Conservation (phyloP, 2,888 invertebrate species). For the Drosophila borborema region DNA sequence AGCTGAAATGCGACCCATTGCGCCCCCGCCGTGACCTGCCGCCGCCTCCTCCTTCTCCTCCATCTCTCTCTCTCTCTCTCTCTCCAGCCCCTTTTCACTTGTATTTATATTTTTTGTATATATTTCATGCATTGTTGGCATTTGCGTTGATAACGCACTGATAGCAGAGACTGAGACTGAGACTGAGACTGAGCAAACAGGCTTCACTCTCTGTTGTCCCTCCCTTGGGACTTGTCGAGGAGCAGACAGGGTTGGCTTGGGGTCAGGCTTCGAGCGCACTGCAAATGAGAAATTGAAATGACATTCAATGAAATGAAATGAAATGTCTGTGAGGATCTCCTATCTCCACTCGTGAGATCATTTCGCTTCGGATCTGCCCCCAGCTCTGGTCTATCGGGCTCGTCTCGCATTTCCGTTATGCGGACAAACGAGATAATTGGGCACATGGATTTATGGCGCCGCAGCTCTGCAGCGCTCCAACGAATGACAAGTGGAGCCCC, state of each 20-base stretch:
- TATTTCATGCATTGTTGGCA: conserved; percentile 73
- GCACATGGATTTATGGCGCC: conserved; percentile 73
- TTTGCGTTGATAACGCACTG: conserved; percentile 64
- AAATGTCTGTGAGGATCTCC: conserved; percentile 67
- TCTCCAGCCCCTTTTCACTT: not conserved
- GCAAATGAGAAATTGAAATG: conserved; percentile 59
- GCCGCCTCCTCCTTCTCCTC: not conserved
- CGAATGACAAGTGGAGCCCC: conserved; percentile 61
- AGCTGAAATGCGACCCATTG: conserved; percentile 27
- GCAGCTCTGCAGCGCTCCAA: conserved; percentile 30
- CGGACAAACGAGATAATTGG: conserved; percentile 83
- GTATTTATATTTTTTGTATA: conserved; percentile 2
- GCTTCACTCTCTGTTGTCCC: conserved; percentile 35
- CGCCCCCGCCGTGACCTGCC: conserved; percentile 34
- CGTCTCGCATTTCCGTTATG: conserved; percentile 67
- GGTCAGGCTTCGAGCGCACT: conserved; percentile 38
- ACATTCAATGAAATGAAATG: conserved; percentile 60
- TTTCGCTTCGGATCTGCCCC: conserved; percentile 1
- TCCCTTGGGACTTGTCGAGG: conserved; percentile 1
- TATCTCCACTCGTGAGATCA: conserved; percentile 8
- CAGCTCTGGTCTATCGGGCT: conserved; percentile 12
- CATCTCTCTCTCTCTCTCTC: not conserved
- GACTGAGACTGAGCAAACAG: conserved; percentile 41
- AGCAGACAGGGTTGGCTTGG: conserved; percentile 1
- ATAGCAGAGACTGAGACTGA: conserved; percentile 35